phyloP scores from a whole-genome alignment of 2,113 vertebrate species.

The Percina caprodes region DNA sequence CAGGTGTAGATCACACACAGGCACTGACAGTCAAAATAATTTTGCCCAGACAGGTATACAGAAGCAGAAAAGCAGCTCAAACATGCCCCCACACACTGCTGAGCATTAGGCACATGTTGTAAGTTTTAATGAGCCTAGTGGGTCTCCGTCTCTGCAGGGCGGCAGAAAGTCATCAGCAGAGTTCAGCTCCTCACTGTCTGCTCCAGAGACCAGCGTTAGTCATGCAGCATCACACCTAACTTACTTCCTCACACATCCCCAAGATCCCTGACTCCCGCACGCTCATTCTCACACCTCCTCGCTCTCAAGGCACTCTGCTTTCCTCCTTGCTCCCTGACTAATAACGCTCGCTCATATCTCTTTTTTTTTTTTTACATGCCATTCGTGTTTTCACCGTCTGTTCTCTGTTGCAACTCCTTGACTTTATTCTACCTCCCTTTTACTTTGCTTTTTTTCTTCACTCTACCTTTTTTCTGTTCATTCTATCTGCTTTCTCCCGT shows the following conservation, averaged over 20 bases:
- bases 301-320: neutral
- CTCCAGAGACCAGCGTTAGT: conserved; percentile 67
- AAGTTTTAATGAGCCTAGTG: conserved; percentile 78
- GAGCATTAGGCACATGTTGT: conserved; percentile 61
- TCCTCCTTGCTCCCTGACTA: conserved; percentile 11
- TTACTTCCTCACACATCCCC: conserved; percentile 64
- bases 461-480: neutral
- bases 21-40: conserved; percentile 12
- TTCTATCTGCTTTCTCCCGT: neutral
- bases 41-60: conserved; percentile 23
- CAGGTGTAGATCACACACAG: neutral
- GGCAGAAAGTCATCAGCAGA: conserved; percentile 75
- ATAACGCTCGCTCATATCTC: conserved; percentile 7
- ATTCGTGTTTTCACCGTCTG: conserved; percentile 34
- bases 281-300: conserved; percentile 65
- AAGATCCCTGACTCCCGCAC: conserved; percentile 48
- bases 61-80: neutral
- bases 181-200: conserved; percentile 66
- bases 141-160: conserved; percentile 67
- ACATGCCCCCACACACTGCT: conserved; percentile 28
- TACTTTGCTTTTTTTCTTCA: neutral
- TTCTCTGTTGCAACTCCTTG: conserved; percentile 32
- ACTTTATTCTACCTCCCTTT: conserved; percentile 20
- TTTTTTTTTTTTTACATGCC: conserved; percentile 10
- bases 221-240: conserved; percentile 74